Percentiles rank a stretch among this genome's conserved stretches.
phyloP scores from a whole-genome alignment of 2,888 invertebrate genomes.

The Diogma glabrata region DNA sequence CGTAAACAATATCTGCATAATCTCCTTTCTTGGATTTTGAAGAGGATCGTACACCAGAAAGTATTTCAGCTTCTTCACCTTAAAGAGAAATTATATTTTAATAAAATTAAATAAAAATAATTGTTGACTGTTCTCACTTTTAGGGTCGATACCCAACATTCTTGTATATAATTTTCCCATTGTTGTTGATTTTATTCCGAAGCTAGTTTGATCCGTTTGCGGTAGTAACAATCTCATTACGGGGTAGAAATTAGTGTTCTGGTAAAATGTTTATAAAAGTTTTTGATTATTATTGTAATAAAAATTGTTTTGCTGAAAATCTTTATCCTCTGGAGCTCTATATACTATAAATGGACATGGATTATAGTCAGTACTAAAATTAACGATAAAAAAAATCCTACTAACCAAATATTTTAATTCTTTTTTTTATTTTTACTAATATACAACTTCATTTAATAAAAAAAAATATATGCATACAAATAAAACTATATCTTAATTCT shows the following conservation, averaged over 20 bases:
- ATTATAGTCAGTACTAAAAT: too few relatives aligned
- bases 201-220: slow-evolving; percentile 71
- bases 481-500: too few relatives aligned
- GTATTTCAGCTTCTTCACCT: slow-evolving; percentile 36
- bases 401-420: too few relatives aligned
- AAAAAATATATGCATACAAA: too few relatives aligned
- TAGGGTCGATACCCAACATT: slow-evolving; percentile 59
- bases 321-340: too few relatives aligned
- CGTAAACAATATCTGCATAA: slow-evolving; percentile 69
- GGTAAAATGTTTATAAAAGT: too few relatives aligned
- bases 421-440: too few relatives aligned
- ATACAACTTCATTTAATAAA: too few relatives aligned
- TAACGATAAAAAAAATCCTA: too few relatives aligned
- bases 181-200: slow-evolving; percentile 69
- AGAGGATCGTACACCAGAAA: neutral
- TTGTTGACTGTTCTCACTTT: slow-evolving; percentile 34
- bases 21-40: slow-evolving; percentile 42
- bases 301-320: too few relatives aligned
- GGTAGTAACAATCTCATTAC: slow-evolving; percentile 71
- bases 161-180: slow-evolving; percentile 63
- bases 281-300: too few relatives aligned
- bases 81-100: slow-evolving; percentile 4
- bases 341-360: too few relatives aligned
- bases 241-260: slow-evolving; percentile 53
- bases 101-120: neutral